phyloP scores from a whole-genome alignment of 2,113 vertebrate genomes.

The Atrichornis clamosus region DNA sequence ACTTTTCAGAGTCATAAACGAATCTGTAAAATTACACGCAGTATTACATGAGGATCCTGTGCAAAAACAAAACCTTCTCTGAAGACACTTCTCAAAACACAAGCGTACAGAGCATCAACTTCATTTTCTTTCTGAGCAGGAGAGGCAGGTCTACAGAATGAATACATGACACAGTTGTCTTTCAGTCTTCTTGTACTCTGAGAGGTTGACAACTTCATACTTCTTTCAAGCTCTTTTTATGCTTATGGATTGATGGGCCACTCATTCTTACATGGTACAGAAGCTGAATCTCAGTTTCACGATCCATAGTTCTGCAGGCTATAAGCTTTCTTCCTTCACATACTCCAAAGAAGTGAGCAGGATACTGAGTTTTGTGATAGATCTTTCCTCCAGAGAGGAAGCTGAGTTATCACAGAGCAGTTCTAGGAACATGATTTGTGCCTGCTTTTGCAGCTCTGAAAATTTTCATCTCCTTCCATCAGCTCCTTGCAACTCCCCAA shows the following conservation, averaged over 20 bases:
- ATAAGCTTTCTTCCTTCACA: not conserved
- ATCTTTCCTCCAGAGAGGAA: not conserved
- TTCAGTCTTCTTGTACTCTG: not conserved
- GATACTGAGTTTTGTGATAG: not conserved
- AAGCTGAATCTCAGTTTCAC: not conserved
- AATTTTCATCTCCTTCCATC: not conserved
- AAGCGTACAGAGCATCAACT: not conserved
- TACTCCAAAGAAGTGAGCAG: not conserved
- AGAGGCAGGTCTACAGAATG: not conserved
- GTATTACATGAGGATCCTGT: not conserved
- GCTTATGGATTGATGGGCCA: not conserved
- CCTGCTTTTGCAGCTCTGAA: not conserved
- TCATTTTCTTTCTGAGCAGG: not conserved
- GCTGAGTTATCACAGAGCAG: not conserved
- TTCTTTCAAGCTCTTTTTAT: not conserved
- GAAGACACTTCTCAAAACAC: not conserved
- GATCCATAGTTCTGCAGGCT: not conserved
- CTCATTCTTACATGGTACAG: not conserved
- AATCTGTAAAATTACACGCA: not conserved
- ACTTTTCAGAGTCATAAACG: not conserved
- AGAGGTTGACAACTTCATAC: not conserved
- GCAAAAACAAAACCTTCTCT: not conserved
- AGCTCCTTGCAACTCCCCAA: not conserved
- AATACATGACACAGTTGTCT: not conserved
- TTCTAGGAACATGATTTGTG: not conserved